phyloP scores from a whole-genome alignment of 2,888 invertebrate genomes.

The Lissocephala sabroskyi region DNA sequence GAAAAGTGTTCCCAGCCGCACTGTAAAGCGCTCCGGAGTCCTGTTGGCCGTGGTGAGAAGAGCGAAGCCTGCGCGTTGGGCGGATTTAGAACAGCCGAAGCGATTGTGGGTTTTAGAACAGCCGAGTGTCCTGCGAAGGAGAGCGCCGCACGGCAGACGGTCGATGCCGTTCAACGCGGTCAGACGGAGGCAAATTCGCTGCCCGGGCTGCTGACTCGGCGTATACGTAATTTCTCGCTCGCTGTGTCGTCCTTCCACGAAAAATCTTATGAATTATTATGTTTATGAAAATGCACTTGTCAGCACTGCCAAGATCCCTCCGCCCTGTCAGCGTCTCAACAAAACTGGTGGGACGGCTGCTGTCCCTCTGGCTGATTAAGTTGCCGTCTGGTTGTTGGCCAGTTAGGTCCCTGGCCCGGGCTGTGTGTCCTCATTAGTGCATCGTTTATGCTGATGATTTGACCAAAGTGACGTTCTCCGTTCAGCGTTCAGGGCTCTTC shows the following conservation, averaged over 20 bases:
- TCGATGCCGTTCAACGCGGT: constrained; percentile 1
- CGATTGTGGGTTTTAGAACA: neutral
- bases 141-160: too few relatives aligned
- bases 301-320: constrained; percentile 29
- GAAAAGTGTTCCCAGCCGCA: constrained; percentile 2
- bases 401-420: neutral
- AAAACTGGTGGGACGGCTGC: too few relatives aligned
- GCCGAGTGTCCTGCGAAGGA: too few relatives aligned
- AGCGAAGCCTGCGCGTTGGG: neutral
- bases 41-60: neutral
- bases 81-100: neutral
- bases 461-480: too few relatives aligned
- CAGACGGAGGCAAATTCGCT: constrained; percentile 42
- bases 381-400: neutral
- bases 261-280: constrained; percentile 44
- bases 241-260: too few relatives aligned
- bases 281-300: constrained; percentile 55
- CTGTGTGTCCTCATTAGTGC: constrained; percentile 44
- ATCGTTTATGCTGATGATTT: constrained; percentile 54
- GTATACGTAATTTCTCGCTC: neutral
- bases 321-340: too few relatives aligned
- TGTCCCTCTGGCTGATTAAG: constrained; percentile 7
- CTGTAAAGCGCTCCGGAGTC: neutral
- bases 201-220: constrained; percentile 5
- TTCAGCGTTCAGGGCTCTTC: too few relatives aligned